These are phyloP conservation scores for Sminthopsis crassicaudata DNA, from an alignment of 2,113 vertebrate species.

Conservation along the genomic window DNA sequence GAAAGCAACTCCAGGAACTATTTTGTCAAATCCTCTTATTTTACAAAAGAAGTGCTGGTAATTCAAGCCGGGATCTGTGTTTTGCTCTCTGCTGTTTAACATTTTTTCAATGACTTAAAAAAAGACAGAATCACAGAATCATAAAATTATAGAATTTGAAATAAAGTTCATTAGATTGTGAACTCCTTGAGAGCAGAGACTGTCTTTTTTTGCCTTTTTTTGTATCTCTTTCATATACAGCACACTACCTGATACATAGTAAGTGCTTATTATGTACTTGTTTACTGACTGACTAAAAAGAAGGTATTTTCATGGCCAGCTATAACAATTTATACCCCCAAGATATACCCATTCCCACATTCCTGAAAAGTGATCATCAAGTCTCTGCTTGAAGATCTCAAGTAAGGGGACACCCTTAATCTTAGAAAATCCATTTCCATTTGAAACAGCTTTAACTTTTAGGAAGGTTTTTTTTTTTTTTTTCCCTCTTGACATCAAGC, in stretches of 20 bases:
- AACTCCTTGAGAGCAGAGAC: not conserved
- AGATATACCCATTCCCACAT: not conserved
- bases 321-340: not conserved
- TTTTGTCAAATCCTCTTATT: not conserved
- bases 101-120: not conserved
- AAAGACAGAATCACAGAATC: not conserved
- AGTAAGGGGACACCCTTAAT: not conserved
- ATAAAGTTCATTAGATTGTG: not conserved
- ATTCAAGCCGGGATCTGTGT: not conserved
- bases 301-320: not conserved
- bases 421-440: not conserved
- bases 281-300: not conserved
- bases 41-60: not conserved
- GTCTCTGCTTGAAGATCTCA: not conserved
- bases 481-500: not conserved
- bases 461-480: not conserved
- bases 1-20: not conserved
- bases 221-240: not conserved
- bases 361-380: not conserved
- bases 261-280: not conserved
- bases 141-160: not conserved
- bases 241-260: no score
- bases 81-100: not conserved
- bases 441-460: not conserved
- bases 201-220: not conserved